Evolutionary conservation across 2,797 vertebrate genomes (phyloP).

Genomic region (Anguilla obscura): DNA sequence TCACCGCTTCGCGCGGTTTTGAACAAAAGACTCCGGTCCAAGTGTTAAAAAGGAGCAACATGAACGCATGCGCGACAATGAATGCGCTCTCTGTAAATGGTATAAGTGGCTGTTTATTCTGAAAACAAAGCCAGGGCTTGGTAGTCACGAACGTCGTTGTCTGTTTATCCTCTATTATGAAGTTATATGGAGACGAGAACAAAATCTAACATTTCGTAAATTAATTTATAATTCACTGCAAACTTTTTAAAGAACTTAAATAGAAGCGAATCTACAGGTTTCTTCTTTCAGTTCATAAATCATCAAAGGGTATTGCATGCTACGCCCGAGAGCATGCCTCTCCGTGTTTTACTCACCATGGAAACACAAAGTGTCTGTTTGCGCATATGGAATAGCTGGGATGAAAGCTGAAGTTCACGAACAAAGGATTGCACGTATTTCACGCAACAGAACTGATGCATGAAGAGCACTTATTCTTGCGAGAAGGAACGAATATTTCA

Average conservation of each 20-base stretch:
- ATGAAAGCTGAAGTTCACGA: neutral
- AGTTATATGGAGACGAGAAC: constrained; percentile 34
- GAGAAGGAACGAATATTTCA: neutral
- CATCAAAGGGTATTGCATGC: neutral
- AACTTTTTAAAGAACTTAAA: no score
- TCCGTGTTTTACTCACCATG: constrained; percentile 28
- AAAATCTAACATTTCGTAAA: neutral
- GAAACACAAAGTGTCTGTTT: constrained; percentile 25
- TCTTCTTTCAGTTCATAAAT: neutral
- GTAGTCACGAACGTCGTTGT: constrained; percentile 50
- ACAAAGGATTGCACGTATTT: constrained; percentile 15
- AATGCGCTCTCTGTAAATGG: constrained; percentile 41
- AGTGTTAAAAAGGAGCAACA: constrained; percentile 48
- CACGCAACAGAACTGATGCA: neutral
- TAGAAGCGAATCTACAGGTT: constrained; percentile 64
- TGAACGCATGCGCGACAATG: constrained; percentile 67
- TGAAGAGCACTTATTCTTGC: constrained; percentile 34
- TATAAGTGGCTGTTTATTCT: constrained; percentile 58
- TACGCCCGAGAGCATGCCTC: constrained; percentile 9
- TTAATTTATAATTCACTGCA: neutral
- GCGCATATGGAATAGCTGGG: constrained; percentile 26
- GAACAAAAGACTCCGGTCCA: neutral
- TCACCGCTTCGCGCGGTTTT: neutral
- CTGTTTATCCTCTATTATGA: constrained; percentile 43
- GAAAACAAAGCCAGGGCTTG: constrained; percentile 65